These are phyloP conservation scores for Leucophenga montana DNA, from an alignment of 2,888 invertebrate species.

Conservation along the genomic window DNA sequence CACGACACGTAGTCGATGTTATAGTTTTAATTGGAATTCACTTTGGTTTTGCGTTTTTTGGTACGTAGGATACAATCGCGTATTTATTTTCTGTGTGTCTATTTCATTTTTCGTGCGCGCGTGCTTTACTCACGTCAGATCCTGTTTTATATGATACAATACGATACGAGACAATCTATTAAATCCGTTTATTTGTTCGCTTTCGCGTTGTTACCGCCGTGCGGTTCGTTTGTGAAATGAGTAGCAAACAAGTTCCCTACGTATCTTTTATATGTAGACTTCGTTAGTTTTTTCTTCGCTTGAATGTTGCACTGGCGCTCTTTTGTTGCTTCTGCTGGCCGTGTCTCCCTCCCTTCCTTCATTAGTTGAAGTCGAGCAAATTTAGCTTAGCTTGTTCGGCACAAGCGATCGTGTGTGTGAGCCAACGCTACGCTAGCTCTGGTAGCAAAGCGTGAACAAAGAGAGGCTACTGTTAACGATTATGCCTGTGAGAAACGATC, in stretches of 20 bases:
- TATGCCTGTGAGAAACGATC: conserved; percentile 17
- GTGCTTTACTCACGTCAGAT: conserved; percentile 16
- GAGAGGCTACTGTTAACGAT: conserved; percentile 63
- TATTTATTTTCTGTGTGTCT: conserved; percentile 37
- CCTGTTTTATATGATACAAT: too few species aligned
- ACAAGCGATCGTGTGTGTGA: conserved; percentile 34
- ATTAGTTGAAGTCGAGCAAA: conserved; percentile 6
- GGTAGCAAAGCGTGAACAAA: conserved; percentile 55
- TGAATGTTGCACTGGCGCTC: conserved; percentile 2
- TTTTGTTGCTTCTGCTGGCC: background rate
- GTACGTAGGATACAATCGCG: conserved; percentile 25
- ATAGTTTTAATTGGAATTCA: conserved; percentile 39
- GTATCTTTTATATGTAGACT: conserved; percentile 69
- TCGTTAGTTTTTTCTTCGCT: conserved; percentile 1
- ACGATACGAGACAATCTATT: too few species aligned
- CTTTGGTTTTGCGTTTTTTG: conserved; percentile 45
- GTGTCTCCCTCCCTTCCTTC: conserved; percentile 24
- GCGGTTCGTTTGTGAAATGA: conserved; percentile 71
- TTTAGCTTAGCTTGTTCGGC: conserved; percentile 19
- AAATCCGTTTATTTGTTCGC: conserved; percentile 39
- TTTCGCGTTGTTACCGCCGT: conserved; percentile 57
- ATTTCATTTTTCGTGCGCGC: conserved; percentile 48
- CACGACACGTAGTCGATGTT: background rate
- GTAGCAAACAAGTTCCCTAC: conserved; percentile 70
- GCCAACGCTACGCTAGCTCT: conserved; percentile 45